Conservation (phyloP, 2,888 invertebrate species). For the Melanargia galathea region DNA sequence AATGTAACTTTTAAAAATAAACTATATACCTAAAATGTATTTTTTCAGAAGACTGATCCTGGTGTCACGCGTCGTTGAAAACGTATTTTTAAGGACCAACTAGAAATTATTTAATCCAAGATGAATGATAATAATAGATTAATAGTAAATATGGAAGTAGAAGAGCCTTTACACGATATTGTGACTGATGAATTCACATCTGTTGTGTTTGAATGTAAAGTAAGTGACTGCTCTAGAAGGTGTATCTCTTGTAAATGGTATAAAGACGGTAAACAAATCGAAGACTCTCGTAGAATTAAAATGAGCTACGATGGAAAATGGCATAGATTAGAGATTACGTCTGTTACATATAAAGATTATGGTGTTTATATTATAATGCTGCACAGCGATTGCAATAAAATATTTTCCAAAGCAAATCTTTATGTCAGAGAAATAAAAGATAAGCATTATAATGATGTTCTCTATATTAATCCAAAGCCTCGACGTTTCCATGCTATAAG, state of each 20-base stretch:
- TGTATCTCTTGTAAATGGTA: constrained; percentile 43
- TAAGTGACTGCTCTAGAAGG: constrained; percentile 34
- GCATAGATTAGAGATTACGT: constrained; percentile 44
- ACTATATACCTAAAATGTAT: background rate
- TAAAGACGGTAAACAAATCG: constrained; percentile 44
- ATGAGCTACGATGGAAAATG: constrained; percentile 37
- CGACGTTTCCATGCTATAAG: constrained; percentile 31
- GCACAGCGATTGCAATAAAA: constrained; percentile 30
- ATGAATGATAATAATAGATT: constrained; percentile 30
- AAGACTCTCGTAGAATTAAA: constrained; percentile 38
- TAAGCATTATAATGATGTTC: constrained; percentile 32
- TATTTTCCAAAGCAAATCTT: constrained; percentile 44
- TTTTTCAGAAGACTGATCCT: constrained; percentile 14
- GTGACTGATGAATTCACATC: constrained; percentile 41
- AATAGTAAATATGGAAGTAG: constrained; percentile 38
- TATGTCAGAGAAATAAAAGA: constrained; percentile 40
- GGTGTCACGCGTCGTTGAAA: background rate
- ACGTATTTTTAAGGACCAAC: background rate
- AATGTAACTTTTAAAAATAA: background rate
- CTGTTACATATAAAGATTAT: constrained; percentile 41
- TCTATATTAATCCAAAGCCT: constrained; percentile 28
- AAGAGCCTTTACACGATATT: constrained; percentile 44
- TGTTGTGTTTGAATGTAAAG: constrained; percentile 46
- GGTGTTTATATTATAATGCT: constrained; percentile 47
- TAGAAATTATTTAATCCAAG: background rate